Evolutionary conservation across 2,113 vertebrate genomes (phyloP), one percentile per base, ranked within the genome.

Genomic region (Sinocyclocheilus anshuiensis): DNA sequence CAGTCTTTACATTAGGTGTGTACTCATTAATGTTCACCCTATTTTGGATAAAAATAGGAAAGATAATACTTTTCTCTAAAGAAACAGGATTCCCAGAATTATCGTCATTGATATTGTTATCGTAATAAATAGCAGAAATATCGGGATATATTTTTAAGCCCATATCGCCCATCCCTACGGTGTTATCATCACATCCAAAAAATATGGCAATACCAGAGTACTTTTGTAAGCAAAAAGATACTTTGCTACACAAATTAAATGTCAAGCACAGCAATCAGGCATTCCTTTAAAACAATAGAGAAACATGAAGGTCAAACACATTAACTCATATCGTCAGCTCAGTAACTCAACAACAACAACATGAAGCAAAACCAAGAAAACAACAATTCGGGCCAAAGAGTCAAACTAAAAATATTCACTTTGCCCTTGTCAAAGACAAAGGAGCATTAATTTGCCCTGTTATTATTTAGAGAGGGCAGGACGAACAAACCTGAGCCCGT

Each of bases 401-500:
- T 81, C 87, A 72, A 71, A 36, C 45, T 65, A 75, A 86, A 77
- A 82, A 84, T 78, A 89, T 72, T 81, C 18, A 33, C 33, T 79
- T 2, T 84, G 89, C 78, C 69, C 85, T 86, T 78, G 77, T 88
- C 36, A 87, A 42, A 87, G 65, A 86, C 79, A 87, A 86, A 83
- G 63, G 81, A 50, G 79, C 71, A 78, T 79, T 75, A 59, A 79
- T 48, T 45, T 82, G 61, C 88, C 89, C 90, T 93, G 91, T 94
- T 94, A 93, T 92, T 94, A 93, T 94, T 94, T 94, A 92, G 91
- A 92, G 24, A 83, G 83, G 63, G 63, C 90, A 93, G 88, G 91
- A 93, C 93, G 93, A 95, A 94, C 92, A 92, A 96, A 95, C 93
- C 91, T 92, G 89, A 94, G 90, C 94, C 95, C 92, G 91, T 91